Evolutionary conservation across 2,888 invertebrate species (phyloP).

Genomic region (Drosophila incognita): DNA sequence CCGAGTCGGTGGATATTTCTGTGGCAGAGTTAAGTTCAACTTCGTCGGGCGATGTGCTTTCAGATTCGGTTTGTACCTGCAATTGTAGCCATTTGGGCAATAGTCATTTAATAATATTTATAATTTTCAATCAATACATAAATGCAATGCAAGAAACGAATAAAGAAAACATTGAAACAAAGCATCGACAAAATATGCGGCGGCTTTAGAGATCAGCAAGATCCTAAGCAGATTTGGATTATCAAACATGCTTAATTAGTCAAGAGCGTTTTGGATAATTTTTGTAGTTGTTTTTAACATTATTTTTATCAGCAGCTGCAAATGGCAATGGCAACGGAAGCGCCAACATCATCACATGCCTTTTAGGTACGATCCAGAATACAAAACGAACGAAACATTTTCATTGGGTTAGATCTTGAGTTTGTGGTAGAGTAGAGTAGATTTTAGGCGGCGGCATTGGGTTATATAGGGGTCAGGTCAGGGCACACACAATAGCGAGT

Average conservation of each 20-base stretch:
- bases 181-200: conserved; percentile 33
- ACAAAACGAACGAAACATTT: conserved; percentile 49
- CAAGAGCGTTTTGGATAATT: conserved; percentile 29
- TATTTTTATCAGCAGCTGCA: conserved; percentile 55
- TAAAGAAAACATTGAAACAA: conserved; percentile 41
- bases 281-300: background rate
- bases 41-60: conserved; percentile 89
- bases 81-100: conserved; percentile 49
- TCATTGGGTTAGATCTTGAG: conserved; percentile 33
- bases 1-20: conserved; percentile 96
- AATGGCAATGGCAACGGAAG: conserved; percentile 21
- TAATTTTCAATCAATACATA: conserved; percentile 13
- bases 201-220: conserved; percentile 29
- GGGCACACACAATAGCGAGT: conserved; percentile 18
- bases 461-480: conserved; percentile 5
- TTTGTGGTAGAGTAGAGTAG: background rate
- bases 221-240: conserved; percentile 20
- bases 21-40: conserved; percentile 94
- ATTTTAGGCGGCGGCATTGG: conserved; percentile 17
- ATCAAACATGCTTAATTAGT: conserved; percentile 66
- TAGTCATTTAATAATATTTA: conserved; percentile 2
- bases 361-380: conserved; percentile 85
- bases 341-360: conserved; percentile 54
- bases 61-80: conserved; percentile 89
- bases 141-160: conserved; percentile 46